Evolutionary conservation across 2,113 vertebrate genomes (phyloP), one percentile per base, ranked within the genome.

Genomic region (Natator depressus): DNA sequence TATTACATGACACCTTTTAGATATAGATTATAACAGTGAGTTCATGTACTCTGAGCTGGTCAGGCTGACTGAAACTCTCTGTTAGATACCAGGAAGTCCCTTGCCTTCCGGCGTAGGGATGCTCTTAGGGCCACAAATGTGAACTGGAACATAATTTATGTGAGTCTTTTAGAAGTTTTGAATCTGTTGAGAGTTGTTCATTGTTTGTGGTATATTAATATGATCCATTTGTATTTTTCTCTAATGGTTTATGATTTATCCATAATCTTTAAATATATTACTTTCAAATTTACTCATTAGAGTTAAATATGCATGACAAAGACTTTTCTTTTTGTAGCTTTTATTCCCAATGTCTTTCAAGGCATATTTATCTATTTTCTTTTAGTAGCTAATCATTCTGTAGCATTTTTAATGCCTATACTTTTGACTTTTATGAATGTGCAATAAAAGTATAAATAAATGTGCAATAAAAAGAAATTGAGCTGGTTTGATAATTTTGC

Each of bases 211-310:
- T 0, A 0, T 46, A 12, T 38, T 84, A 87, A 82, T 25, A 82
- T 3, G 92, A 84, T 20, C 51, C 0, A 0, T 0, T 27, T 82
- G 50, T 69, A 47, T 57, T 1, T 72, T 25, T 47, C n/a, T 57
- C 80, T 86, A 80, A 17, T 19, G 88, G 72, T 89, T 84, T 69
- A 31, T 55, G 31, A 25, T 84, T 88, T 72, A 78, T 19, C 29
- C 16, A 11, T 2, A 57, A 62, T 57, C 35, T 85, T 35, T 88
- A 25, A 82, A 35, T 53, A 80, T 53, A 25, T 51, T 47, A 2
- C 2, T 47, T 87, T 47, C 14, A 65, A 9, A 9, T 91, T 69
- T 7, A 46, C 90, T 93, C 6, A 29, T 35, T 89, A 51, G 83
- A 55, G 80, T 88, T 46, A 92, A 94, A 91, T 11, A 80, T 54